A percentile compares a stretch with the other conserved stretches of the same genome.
Evolutionary conservation across 2,797 vertebrate genomes (phyloP).

Genomic region (Pogonophryne albipinna): DNA sequence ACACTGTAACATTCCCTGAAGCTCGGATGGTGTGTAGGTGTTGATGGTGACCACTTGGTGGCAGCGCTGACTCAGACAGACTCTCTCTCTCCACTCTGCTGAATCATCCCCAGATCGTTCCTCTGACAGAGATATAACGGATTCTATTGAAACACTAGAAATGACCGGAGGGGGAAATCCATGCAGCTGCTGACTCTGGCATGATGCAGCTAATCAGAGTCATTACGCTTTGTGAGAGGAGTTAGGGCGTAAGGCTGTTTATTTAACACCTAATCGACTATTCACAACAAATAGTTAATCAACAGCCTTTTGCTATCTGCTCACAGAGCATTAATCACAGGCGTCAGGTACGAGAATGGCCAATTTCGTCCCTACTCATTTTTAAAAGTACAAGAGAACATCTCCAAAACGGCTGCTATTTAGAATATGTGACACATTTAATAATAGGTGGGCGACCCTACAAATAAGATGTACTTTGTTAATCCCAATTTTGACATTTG

Average conservation of each 20-base stretch:
- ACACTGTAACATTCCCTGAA: no score
- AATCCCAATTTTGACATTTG: no score
- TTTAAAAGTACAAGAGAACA: no score
- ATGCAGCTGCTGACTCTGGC: conserved; percentile 42
- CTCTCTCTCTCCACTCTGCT: conserved; percentile 50
- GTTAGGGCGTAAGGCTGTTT: neutral
- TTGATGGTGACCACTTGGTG: conserved; percentile 66
- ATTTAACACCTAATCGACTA: conserved; percentile 14
- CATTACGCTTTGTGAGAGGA: conserved; percentile 30
- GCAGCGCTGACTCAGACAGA: conserved; percentile 59
- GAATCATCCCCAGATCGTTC: conserved; percentile 59
- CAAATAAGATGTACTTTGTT: no score
- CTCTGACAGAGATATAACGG: conserved; percentile 39
- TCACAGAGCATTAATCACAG: conserved; percentile 25
- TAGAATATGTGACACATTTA: no score
- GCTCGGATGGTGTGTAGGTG: neutral
- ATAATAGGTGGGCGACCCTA: no score
- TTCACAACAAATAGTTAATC: conserved; percentile 13
- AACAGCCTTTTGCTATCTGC: conserved; percentile 1
- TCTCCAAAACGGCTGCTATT: no score
- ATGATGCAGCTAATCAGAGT: conserved; percentile 38
- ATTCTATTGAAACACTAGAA: conserved; percentile 39
- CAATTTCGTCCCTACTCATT: no score
- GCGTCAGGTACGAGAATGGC: no score
- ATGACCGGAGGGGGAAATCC: conserved; percentile 23